These are phyloP conservation scores for Timandra comae DNA, from an alignment of 2,888 invertebrate species.

Conservation along the genomic window DNA sequence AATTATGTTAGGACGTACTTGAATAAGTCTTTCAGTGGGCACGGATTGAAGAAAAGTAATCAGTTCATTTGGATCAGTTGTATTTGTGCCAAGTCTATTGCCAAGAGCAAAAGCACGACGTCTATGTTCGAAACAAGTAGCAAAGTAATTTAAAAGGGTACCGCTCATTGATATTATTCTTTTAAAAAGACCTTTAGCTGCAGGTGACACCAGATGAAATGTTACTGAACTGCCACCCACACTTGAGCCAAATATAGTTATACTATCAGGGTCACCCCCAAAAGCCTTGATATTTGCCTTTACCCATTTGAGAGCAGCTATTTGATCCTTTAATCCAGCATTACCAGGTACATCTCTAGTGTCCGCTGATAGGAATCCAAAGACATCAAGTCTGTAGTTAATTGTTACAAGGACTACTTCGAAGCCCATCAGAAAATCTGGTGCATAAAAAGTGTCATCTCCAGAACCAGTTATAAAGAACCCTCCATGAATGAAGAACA, in stretches of 20 bases:
- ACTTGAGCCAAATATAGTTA: slow-evolving; percentile 36
- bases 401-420: slow-evolving; percentile 71
- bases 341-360: slow-evolving; percentile 76
- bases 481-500: slow-evolving; percentile 44
- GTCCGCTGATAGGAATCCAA: slow-evolving; percentile 73
- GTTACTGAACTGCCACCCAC: slow-evolving; percentile 9
- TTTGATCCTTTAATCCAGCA: slow-evolving; percentile 68
- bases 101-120: slow-evolving; percentile 24
- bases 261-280: slow-evolving; percentile 37
- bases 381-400: slow-evolving; percentile 68
- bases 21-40: slow-evolving; percentile 23
- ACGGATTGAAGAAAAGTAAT: slow-evolving; percentile 28
- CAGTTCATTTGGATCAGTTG: slow-evolving; percentile 21
- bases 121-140: slow-evolving; percentile 17
- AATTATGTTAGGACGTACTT: slow-evolving; percentile 8
- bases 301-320: slow-evolving; percentile 39
- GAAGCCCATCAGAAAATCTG: slow-evolving; percentile 70
- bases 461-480: slow-evolving; percentile 37
- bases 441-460: slow-evolving; percentile 63
- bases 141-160: slow-evolving; percentile 26
- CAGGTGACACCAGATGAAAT: slow-evolving; percentile 21
- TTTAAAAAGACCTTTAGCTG: slow-evolving; percentile 23
- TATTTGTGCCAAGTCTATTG: slow-evolving; percentile 21
- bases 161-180: slow-evolving; percentile 27
- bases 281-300: slow-evolving; percentile 35